Conservation (phyloP, 2,113 vertebrate genomes). For the Pangasianodon gigas region DNA sequence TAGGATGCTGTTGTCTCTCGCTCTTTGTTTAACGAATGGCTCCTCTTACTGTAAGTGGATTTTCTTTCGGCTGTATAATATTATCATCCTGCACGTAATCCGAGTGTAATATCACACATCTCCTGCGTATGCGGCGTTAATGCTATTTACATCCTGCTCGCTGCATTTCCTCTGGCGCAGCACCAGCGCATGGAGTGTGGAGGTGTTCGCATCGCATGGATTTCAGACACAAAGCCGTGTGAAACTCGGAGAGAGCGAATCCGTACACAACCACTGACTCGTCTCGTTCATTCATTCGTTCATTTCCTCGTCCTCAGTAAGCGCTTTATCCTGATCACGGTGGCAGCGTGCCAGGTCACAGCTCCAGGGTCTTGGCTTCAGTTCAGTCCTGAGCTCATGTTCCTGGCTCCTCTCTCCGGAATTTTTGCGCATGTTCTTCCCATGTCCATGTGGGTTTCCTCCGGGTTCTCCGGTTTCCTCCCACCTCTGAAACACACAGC, state of each 20-base stretch:
- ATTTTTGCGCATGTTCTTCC: background rate
- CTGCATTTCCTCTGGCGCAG: conserved; percentile 2
- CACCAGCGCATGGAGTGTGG: background rate
- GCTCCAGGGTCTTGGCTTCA: background rate
- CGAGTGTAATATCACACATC: conserved; percentile 51
- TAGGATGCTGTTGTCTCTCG: background rate
- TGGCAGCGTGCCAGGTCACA: background rate
- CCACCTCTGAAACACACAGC: too few species aligned
- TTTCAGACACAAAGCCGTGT: background rate
- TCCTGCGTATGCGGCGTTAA: conserved; percentile 45
- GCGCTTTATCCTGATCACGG: background rate
- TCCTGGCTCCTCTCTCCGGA: background rate
- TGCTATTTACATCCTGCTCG: conserved; percentile 44
- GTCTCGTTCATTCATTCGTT: background rate
- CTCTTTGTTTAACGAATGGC: conserved; percentile 48
- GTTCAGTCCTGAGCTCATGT: background rate
- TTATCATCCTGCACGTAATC: conserved; percentile 41
- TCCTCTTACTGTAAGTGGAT: conserved; percentile 52
- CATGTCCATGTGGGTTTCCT: background rate
- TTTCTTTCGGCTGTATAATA: conserved; percentile 47
- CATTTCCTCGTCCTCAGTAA: background rate
- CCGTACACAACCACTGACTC: too few species aligned
- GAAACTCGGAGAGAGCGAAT: background rate
- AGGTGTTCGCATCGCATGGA: background rate
- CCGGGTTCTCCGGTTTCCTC: background rate